Base-by-base conservation (phyloP, 2,113 vertebrate species). In the Sinocyclocheilus anshuiensis region DNA sequence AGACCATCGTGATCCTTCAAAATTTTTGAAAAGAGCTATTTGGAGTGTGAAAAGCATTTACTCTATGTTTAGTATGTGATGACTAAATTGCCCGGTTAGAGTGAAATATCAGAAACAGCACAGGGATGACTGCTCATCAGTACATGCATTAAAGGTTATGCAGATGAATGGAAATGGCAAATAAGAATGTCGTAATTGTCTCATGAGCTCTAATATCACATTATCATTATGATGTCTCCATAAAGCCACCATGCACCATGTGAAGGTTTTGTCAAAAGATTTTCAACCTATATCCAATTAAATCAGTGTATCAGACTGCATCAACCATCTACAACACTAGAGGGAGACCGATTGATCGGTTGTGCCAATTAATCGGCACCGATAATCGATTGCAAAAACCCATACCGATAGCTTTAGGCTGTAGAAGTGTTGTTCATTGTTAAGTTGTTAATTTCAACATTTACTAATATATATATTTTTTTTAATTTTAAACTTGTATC, bases 141-240 rank as follows among this genome's bases (percentile, higher is more conserved):
- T 16, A 76, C 72, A 24, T n/a, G 6, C 42, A 76, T 48, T 76
- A 50, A 42, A 50, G 74, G 74, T 45, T 76, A n/a, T 76, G 74
- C n/a, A 48, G 72, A 24, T 22, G 42, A 75, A 75, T 75, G n/a
- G 26, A 75, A n/a, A 76, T 6, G n/a, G 74, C 74, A 76, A 76
- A 76, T 76, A 50, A 76, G 74, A 50, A 76, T 16, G 42, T 48
- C 6, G 6, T 50, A 50, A 50, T 26, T 50, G 13, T 76, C n/a
- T 9, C 74, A 24, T 76, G 74, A 76, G 74, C 22, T 76, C 42
- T 26, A 76, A 76, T 50, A 76, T 76, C 42, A 24, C 74, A 50
- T 76, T 50, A 26, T 76, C n/a, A 76, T 76, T 50, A 26, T 75
- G 39, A 24, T 76, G 74, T 76, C 72, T 48, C 16, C 2, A 75